These are phyloP conservation scores for Lucifuga dentata DNA, from an alignment of 2,113 vertebrate genomes.

Conservation along the genomic window DNA sequence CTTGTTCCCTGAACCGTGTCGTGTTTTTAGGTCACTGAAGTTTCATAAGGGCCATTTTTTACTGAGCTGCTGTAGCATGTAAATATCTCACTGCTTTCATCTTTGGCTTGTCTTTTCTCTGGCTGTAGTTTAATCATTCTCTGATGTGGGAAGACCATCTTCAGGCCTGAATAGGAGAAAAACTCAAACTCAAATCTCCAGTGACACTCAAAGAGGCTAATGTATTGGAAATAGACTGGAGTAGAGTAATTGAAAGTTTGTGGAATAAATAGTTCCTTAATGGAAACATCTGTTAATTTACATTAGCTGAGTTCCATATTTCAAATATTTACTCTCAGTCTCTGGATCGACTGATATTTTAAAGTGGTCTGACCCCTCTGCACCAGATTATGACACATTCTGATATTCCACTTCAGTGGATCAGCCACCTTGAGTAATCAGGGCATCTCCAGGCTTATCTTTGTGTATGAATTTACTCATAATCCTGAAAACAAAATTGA, in stretches of 20 bases:
- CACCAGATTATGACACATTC: slow-evolving; percentile 67
- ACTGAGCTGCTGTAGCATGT: too few relatives aligned
- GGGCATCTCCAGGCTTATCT: slow-evolving; percentile 14
- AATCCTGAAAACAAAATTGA: slow-evolving; percentile 7
- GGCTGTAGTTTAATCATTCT: too few relatives aligned
- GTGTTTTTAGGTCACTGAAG: too few relatives aligned
- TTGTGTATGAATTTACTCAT: slow-evolving; percentile 8
- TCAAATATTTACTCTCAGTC: slow-evolving; percentile 13
- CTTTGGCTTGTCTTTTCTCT: too few relatives aligned
- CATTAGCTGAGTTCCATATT: slow-evolving; percentile 1
- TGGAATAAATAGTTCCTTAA: not conserved
- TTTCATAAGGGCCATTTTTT: too few relatives aligned
- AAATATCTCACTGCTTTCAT: too few relatives aligned
- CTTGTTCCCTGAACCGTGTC: too few relatives aligned
- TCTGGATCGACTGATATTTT: slow-evolving; percentile 16
- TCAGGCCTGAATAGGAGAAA: not conserved
- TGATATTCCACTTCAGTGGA: slow-evolving; percentile 59
- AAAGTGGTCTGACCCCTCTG: slow-evolving; percentile 20
- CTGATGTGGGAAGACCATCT: too few relatives aligned
- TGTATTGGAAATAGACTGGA: not conserved
- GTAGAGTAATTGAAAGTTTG: not conserved
- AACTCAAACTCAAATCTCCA: not conserved
- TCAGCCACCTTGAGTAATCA: slow-evolving; percentile 71
- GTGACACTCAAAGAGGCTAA: not conserved
- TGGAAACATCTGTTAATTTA: slow-evolving; percentile 3